Conservation (phyloP, 2,797 vertebrate species). For the Siniperca undulata region DNA sequence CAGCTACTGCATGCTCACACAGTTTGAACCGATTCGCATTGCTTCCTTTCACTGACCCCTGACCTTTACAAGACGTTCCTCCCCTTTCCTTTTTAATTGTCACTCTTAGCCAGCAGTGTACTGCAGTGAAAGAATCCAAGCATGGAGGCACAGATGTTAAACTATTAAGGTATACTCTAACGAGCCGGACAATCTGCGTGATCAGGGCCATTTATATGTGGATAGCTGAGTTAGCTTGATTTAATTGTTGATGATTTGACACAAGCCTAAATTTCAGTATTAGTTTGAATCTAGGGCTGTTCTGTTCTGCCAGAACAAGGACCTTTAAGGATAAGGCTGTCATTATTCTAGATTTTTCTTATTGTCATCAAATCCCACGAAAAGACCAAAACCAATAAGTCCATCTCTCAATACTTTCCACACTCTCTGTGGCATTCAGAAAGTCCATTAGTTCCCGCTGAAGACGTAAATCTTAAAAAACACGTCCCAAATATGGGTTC, state of each 20-base stretch:
- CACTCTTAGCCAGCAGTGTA: not conserved
- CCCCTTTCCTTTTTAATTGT: slow-evolving; percentile 5
- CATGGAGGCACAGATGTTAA: slow-evolving; percentile 58
- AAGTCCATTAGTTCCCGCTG: not conserved
- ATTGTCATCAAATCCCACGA: not conserved
- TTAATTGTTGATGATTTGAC: not conserved
- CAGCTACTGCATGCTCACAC: slow-evolving; percentile 70
- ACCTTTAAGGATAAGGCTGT: not conserved
- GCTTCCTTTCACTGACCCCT: slow-evolving; percentile 36
- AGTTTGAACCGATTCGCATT: slow-evolving; percentile 57
- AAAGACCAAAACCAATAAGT: not conserved
- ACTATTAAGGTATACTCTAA: not conserved
- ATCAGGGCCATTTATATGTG: not conserved
- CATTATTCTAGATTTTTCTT: not conserved
- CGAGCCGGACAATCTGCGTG: not conserved
- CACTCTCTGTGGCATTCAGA: not conserved
- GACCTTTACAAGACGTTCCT: slow-evolving; percentile 28
- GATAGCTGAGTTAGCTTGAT: not conserved
- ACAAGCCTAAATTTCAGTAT: not conserved
- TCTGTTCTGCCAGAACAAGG: not conserved
- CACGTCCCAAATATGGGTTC: not conserved
- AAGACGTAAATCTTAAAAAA: not conserved
- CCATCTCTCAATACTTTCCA: not conserved
- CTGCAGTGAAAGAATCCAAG: not conserved
- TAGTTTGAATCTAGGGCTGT: not conserved